Base-by-base conservation (phyloP, 2,113 vertebrate genomes). In the Planiliza haematocheilus region DNA sequence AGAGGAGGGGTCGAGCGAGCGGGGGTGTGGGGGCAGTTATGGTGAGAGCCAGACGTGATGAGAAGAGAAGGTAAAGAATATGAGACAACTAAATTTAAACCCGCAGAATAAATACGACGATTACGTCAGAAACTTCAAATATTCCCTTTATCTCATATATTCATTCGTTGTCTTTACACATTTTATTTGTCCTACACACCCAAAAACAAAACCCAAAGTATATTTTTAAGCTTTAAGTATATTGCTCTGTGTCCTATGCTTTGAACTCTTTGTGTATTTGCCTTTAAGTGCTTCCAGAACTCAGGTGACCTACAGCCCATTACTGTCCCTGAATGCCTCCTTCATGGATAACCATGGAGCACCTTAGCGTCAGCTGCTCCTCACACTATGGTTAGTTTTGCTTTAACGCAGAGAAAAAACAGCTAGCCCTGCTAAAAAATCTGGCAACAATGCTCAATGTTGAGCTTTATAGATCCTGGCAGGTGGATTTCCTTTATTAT, bases 41-140 rank as follows among this genome's bases (percentile, higher is more conserved):
- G 62, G 77, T 78, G 87, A 70, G 63, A 82, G 68, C 51, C 46
- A 59, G 53, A 6, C 34, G 52, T 14, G 18, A 12, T 10, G 53
- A 62, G 53, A 49, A 11, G 39, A 62, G 56, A 58, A 70, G 56
- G 16, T 21, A 18, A 63, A 57, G 17, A 69, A 61, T 56, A 18
- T n/a, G 37, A 17, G 36, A 30, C 24, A 30, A 30, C 3, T 30
- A 30, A 68, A 43, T 30, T 30, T 30, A 30, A 30, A 30, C 24
- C 2, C 24, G 46, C n/a, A n/a, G n/a, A n/a, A n/a, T n/a, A n/a
- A n/a, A n/a, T n/a, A n/a, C n/a, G n/a, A n/a, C n/a, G n/a, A n/a
- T n/a, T n/a, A n/a, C n/a, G n/a, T n/a, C n/a, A n/a, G n/a, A n/a
- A n/a, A n/a, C n/a, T n/a, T n/a, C 24, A 30, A 30, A 30, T 30